These are phyloP conservation scores for Catamblyrhynchus diadema DNA, from an alignment of 2,797 vertebrate species.

Conservation along the genomic window DNA sequence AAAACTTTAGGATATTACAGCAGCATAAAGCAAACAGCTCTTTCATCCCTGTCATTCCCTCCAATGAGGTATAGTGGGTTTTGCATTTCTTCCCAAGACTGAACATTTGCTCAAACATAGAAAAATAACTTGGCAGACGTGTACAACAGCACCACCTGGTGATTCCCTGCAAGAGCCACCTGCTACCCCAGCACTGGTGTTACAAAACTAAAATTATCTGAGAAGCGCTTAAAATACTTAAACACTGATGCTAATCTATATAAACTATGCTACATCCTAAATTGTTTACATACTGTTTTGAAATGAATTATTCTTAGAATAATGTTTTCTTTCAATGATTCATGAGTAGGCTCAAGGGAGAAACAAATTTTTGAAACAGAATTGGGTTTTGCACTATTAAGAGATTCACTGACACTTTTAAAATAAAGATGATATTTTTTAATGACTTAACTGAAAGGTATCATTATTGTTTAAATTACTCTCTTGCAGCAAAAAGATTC, in stretches of 20 bases:
- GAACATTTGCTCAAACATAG: conserved; percentile 37
- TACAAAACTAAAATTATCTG: neutral
- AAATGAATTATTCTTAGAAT: neutral
- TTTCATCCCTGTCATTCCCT: neutral
- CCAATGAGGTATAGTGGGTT: neutral
- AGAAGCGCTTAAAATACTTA: neutral
- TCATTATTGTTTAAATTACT: neutral
- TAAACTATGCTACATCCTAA: neutral
- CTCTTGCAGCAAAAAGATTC: neutral
- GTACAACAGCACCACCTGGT: conserved; percentile 35
- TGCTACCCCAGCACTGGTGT: neutral
- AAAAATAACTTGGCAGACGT: neutral
- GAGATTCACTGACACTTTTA: neutral
- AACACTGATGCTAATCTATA: neutral
- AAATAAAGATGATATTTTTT: neutral
- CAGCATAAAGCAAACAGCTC: neutral
- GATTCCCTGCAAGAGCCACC: neutral
- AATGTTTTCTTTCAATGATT: neutral
- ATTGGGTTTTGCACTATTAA: neutral
- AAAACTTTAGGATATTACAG: neutral
- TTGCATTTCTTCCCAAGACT: conserved; percentile 16
- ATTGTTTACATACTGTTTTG: neutral
- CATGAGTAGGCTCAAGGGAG: neutral
- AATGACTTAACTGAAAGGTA: neutral
- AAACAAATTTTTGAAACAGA: neutral